These are phyloP conservation scores for Parus major DNA, from an alignment of 2,113 vertebrate species.

Conservation along the genomic window DNA sequence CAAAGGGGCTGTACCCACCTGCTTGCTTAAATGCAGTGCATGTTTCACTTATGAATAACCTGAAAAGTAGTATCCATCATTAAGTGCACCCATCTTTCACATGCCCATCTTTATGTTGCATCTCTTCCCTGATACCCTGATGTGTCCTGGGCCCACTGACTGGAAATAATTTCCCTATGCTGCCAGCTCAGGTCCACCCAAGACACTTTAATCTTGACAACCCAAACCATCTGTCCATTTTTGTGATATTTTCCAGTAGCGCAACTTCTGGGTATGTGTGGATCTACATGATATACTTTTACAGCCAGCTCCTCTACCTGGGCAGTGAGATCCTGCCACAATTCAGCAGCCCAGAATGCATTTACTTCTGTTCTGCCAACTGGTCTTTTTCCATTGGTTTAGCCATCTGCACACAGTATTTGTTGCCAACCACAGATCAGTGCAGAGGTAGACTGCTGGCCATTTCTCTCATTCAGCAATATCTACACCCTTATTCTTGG, in stretches of 20 bases:
- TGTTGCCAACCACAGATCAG: neutral
- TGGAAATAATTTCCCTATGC: neutral
- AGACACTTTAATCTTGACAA: neutral
- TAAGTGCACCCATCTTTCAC: neutral
- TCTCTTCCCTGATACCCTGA: neutral
- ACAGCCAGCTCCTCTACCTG: neutral
- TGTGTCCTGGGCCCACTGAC: neutral
- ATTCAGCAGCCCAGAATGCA: neutral
- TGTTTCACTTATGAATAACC: neutral
- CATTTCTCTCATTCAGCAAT: neutral
- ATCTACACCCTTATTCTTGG: neutral
- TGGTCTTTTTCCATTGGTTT: neutral
- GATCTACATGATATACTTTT: neutral
- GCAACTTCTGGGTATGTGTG: rapidly evolving
- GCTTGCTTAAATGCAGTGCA: neutral
- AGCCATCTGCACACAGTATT: neutral
- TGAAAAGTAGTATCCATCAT: neutral
- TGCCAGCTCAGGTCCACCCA: neutral
- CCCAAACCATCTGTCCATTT: neutral
- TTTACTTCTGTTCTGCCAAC: neutral
- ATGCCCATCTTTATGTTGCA: neutral
- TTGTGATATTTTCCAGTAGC: neutral
- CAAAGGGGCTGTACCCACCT: neutral
- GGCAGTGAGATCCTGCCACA: neutral
- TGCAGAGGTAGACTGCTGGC: neutral